Base-by-base conservation (phyloP, 2,888 invertebrate species). In the Synanthedon myopaeformis region DNA sequence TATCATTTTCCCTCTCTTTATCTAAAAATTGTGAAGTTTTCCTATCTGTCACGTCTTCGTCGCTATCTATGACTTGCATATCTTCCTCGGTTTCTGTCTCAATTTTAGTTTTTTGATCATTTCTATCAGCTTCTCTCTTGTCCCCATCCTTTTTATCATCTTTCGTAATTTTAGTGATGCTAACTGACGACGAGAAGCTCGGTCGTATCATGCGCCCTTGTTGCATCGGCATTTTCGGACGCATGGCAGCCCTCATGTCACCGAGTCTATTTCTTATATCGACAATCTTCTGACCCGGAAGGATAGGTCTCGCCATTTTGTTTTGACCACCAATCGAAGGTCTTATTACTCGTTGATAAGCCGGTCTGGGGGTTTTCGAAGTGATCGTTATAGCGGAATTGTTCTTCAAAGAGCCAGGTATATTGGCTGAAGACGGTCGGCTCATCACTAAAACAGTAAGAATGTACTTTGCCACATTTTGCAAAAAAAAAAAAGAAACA, bases 331-430 rank as follows among this genome's bases (percentile, higher is more conserved):
- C 70, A 54, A 75, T 61, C 14, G 79, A 69, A 10, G 86, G 85
- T 55, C 88, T 70, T 4, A 69, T 61, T 45, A 84, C 67, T 65
- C 86, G 76, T 55, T 83, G 82, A 55, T 72, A 74, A 12, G 76
- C 79, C 12, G 80, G 78, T 51, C 84, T 72, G 0, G 77, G 76
- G 0, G 76, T 72, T 66, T 89, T 89, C 1, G 91, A 90, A 42
- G 89, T 87, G 11, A 90, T 89, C 1, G 91, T 89, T 23, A 91
- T 88, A 1, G 90, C 89, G 0, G 91, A 89, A 66, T 90, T 90
- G 61, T 90, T 89, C 67, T 91, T 91, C 55, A 91, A 74, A 3
- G 88, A 86, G 13, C 86, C 84, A 3, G 89, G 88, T 58, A 89
- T 78, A 61, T 70, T 82, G 0, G 76, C 65, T 42, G 75, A 59